phyloP scores from a whole-genome alignment of 1,140 invertebrate species.

The Alviniconcha marisindica region DNA sequence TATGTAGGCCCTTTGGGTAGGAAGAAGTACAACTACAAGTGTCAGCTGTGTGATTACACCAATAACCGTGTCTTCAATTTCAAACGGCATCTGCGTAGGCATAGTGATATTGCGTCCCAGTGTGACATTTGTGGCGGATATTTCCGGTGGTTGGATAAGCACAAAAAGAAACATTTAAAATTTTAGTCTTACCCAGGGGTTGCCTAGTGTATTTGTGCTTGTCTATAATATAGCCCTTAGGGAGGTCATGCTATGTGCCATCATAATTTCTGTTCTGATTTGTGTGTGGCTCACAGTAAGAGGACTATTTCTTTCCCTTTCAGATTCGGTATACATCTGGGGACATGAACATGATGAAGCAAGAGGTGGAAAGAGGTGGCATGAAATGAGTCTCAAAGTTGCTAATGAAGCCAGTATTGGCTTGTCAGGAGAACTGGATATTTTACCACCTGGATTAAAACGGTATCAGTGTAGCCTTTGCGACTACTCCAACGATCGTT shows the following conservation, averaged over 20 bases:
- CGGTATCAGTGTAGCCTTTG: constrained; percentile 18
- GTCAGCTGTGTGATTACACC: background rate
- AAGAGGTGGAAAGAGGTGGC: background rate
- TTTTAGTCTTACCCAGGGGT: background rate
- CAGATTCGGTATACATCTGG: constrained; percentile 18
- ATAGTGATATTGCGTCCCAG: background rate
- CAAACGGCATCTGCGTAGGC: constrained; percentile 3
- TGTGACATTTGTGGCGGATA: constrained; percentile 26
- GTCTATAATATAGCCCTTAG: background rate
- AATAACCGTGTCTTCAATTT: background rate
- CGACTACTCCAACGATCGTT: constrained; percentile 16
- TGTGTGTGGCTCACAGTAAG: background rate
- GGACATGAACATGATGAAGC: constrained; percentile 5
- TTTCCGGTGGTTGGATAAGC: background rate
- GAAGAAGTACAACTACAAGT: constrained; percentile 7
- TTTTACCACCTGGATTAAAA: background rate
- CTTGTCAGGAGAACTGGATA: background rate
- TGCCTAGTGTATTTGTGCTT: background rate
- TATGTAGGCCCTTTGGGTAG: background rate
- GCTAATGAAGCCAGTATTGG: background rate
- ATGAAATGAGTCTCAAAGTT: background rate
- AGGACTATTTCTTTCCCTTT: constrained; percentile 18
- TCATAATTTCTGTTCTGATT: too few relatives aligned
- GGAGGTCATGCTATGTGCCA: background rate
- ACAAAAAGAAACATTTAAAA: constrained; percentile 20